Evolutionary conservation across 2,888 invertebrate genomes (phyloP).

Genomic region (Electrophaes corylata): DNA sequence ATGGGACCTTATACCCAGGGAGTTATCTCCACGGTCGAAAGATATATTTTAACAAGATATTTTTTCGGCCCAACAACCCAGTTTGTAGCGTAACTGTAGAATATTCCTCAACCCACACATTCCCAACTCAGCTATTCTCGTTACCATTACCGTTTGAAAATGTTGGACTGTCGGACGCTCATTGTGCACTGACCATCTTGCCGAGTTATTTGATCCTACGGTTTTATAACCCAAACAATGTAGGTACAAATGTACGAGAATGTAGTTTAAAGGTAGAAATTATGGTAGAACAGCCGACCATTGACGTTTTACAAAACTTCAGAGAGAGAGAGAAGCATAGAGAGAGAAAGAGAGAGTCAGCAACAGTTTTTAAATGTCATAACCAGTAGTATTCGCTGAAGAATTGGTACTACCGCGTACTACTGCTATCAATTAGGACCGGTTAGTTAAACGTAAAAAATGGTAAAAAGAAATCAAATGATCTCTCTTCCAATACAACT

Average conservation of each 20-base stretch:
- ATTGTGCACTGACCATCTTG: conserved; percentile 56
- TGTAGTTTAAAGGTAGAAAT: neutral
- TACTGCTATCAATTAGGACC: too few relatives aligned
- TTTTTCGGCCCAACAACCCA: neutral
- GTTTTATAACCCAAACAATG: conserved; percentile 36
- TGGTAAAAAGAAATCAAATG: neutral
- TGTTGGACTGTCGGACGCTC: conserved; percentile 48
- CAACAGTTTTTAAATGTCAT: neutral
- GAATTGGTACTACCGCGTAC: too few relatives aligned
- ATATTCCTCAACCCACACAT: conserved; percentile 23
- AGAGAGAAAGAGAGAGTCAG: too few relatives aligned
- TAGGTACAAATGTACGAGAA: neutral
- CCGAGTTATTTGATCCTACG: conserved; percentile 51
- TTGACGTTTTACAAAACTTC: too few relatives aligned
- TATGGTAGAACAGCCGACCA: neutral
- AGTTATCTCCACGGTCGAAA: too few relatives aligned
- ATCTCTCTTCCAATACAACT: neutral
- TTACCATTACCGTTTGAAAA: conserved; percentile 61
- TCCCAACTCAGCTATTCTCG: conserved; percentile 51
- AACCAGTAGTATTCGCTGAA: too few relatives aligned
- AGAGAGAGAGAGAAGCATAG: too few relatives aligned
- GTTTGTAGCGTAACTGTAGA: neutral
- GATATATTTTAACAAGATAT: neutral
- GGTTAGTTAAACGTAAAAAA: too few relatives aligned
- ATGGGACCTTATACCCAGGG: too few relatives aligned